phyloP scores from a whole-genome alignment of 2,113 vertebrate species.

The Martes martes region DNA sequence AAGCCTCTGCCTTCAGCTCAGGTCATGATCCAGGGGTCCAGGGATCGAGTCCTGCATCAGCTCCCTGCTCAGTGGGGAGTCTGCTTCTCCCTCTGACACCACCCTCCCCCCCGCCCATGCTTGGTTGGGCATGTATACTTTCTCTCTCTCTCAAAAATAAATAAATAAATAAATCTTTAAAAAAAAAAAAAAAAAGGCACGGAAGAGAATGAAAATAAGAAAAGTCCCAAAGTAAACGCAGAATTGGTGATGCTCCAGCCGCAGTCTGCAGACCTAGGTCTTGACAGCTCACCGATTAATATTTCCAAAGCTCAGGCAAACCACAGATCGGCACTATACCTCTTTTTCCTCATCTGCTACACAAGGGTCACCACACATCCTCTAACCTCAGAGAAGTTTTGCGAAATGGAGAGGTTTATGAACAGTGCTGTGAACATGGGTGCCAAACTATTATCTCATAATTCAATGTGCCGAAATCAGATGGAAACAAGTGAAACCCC shows the following conservation, averaged over 20 bases:
- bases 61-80: background rate
- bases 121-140: background rate
- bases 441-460: conserved; percentile 55
- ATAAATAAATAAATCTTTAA: background rate
- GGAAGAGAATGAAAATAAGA: background rate
- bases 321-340: background rate
- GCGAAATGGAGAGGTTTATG: background rate
- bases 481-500: conserved; percentile 64
- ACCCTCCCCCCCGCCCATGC: too few species aligned
- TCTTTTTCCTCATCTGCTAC: background rate
- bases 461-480: conserved; percentile 63
- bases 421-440: background rate
- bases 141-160: background rate
- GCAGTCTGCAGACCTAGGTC: background rate
- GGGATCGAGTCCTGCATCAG: background rate
- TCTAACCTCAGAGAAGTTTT: background rate
- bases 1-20: background rate
- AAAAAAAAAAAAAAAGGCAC: background rate
- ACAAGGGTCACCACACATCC: background rate
- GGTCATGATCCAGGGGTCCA: background rate
- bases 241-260: background rate
- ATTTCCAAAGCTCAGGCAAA: background rate
- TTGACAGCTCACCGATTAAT: accelerated
- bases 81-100: background rate
- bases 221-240: background rate